Evolutionary conservation across 2,797 vertebrate species (phyloP).

Genomic region (Hydrolagus colliei): DNA sequence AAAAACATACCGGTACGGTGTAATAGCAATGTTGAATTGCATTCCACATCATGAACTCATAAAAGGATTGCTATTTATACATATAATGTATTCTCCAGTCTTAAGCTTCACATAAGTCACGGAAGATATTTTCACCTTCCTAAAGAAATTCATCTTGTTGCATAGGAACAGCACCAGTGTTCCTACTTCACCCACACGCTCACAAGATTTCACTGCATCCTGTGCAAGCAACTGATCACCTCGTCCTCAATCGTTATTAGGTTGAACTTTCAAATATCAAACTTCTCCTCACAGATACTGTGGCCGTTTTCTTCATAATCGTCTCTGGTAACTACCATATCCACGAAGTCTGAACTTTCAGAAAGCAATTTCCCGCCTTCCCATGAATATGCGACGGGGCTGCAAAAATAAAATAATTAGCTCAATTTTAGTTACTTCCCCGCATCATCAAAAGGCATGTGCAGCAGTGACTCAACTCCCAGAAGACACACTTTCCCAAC

Average conservation of each 20-base stretch:
- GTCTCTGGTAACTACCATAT: constrained; percentile 89
- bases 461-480: not conserved
- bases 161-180: not conserved
- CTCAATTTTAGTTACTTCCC: not conserved
- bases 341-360: constrained; percentile 87
- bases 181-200: not conserved
- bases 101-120: too few relatives aligned
- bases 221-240: not conserved
- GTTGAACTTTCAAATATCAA: constrained; percentile 71
- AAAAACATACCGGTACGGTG: too few relatives aligned
- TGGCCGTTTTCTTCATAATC: constrained; percentile 97
- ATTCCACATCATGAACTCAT: too few relatives aligned
- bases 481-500: not conserved
- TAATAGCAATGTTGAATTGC: too few relatives aligned
- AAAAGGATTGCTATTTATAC: too few relatives aligned
- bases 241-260: not conserved
- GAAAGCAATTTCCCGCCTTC: constrained; percentile 90
- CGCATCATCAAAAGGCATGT: not conserved
- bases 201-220: not conserved
- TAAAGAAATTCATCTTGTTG: not conserved
- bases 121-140: not conserved
- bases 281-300: constrained; percentile 89
- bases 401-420: constrained; percentile 46
- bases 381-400: constrained; percentile 86
- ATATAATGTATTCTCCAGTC: too few relatives aligned